These are phyloP conservation scores for Mobula hypostoma DNA, from an alignment of 2,113 vertebrate genomes.

Conservation along the genomic window DNA sequence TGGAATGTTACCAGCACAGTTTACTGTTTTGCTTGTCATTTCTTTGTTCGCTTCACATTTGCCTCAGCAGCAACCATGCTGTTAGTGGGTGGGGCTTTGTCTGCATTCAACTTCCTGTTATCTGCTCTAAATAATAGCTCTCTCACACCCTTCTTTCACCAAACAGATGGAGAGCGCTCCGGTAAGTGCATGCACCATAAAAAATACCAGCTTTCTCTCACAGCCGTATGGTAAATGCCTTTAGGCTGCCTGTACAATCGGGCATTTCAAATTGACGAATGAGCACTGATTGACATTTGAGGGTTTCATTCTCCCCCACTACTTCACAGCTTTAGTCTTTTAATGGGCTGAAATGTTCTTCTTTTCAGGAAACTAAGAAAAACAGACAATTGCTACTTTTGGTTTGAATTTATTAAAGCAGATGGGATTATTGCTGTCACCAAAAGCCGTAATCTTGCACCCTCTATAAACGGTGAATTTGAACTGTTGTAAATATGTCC, in stretches of 20 bases:
- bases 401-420: background rate
- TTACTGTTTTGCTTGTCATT: conserved; percentile 31
- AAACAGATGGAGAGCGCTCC: background rate
- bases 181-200: background rate
- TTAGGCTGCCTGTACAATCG: conserved; percentile 1
- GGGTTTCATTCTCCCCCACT: background rate
- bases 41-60: conserved; percentile 32
- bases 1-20: conserved; percentile 12
- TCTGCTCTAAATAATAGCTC: conserved; percentile 18
- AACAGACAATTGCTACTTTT: background rate
- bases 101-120: conserved; percentile 36
- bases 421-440: background rate
- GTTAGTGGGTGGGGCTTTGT: conserved; percentile 31
- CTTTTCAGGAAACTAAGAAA: background rate
- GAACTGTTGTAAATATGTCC: background rate
- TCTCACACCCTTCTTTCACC: conserved; percentile 1
- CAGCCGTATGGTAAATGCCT: background rate
- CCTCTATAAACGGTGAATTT: background rate
- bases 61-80: conserved; percentile 37
- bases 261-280: conserved; percentile 17
- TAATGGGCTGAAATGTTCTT: background rate
- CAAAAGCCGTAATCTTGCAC: background rate
- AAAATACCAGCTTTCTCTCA: conserved; percentile 29
- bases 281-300: conserved; percentile 28
- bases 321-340: background rate